Evolutionary conservation across 2,113 vertebrate genomes (phyloP).

Genomic region (Lathamus discolor): DNA sequence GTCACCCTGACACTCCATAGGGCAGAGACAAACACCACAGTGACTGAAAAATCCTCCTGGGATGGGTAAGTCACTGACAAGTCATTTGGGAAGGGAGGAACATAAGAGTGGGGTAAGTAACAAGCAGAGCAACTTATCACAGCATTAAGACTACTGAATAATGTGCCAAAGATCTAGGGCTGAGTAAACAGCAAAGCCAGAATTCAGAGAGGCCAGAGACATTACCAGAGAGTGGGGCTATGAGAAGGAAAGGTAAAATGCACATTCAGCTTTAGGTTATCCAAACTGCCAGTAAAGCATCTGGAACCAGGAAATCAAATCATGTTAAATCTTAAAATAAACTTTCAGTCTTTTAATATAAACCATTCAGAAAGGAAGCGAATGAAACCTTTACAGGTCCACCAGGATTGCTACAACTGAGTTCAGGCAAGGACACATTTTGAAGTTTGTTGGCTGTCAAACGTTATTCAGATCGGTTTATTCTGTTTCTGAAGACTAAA

Average conservation of each 20-base stretch:
- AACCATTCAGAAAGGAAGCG: not conserved
- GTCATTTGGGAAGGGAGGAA: not conserved
- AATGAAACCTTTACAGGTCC: not conserved
- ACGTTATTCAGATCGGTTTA: not conserved
- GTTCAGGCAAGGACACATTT: not conserved
- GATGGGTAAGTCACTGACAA: not conserved
- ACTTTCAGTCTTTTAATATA: not conserved
- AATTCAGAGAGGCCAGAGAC: not conserved
- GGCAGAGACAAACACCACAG: not conserved
- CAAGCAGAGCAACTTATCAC: not conserved
- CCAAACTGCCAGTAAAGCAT: not conserved
- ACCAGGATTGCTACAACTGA: not conserved
- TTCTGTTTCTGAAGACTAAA: not conserved
- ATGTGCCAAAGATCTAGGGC: not conserved
- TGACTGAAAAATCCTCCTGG: not conserved
- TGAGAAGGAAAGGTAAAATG: not conserved
- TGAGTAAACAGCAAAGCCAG: not conserved
- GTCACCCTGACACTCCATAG: not conserved
- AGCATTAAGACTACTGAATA: not conserved
- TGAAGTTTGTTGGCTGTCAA: not conserved
- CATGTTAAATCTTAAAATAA: not conserved
- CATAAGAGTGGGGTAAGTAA: not conserved
- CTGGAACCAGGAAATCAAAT: not conserved
- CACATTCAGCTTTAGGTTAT: not conserved
- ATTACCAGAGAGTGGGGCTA: fast-evolving